These are phyloP conservation scores for Argyresthia albistria DNA, from an alignment of 2,888 invertebrate species.

Conservation along the genomic window DNA sequence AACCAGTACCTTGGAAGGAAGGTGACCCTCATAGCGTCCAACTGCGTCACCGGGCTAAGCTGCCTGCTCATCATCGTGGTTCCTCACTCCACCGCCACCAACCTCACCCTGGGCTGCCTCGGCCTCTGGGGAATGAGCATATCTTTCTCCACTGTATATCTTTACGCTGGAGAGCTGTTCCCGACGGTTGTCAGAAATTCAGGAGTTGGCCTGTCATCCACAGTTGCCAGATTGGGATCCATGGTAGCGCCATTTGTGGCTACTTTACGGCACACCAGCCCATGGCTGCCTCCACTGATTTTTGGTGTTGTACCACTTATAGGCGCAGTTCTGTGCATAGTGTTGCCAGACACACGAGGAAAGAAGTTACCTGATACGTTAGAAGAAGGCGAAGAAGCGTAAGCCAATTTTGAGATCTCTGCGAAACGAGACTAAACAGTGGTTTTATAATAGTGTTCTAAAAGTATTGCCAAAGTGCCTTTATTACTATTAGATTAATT, in stretches of 20 bases:
- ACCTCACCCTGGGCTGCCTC: conserved; percentile 77
- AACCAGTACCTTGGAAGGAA: conserved; percentile 79
- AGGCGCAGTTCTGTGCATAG: conserved; percentile 76
- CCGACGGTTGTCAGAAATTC: conserved; percentile 91
- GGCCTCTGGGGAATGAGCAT: conserved; percentile 88
- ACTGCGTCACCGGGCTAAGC: conserved; percentile 76
- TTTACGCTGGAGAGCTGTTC: conserved; percentile 90
- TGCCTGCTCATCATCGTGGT: conserved; percentile 76
- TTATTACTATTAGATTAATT: background rate
- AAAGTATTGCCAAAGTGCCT: conserved; percentile 1
- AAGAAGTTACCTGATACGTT: conserved; percentile 84
- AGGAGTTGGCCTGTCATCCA: conserved; percentile 88
- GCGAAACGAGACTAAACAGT: background rate
- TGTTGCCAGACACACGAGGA: conserved; percentile 85
- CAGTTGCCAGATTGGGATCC: conserved; percentile 88
- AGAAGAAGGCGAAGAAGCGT: conserved; percentile 79
- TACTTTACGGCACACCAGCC: conserved; percentile 67
- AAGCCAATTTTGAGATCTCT: background rate
- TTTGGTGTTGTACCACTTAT: conserved; percentile 80
- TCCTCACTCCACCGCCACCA: conserved; percentile 52
- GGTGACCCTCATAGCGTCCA: conserved; percentile 75
- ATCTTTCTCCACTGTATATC: conserved; percentile 88
- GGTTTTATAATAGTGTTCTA: background rate
- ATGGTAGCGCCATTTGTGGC: conserved; percentile 89
- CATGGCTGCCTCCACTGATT: conserved; percentile 79